These are phyloP conservation scores for Sebastes matsubarae DNA, from an alignment of 2,797 vertebrate genomes.

Conservation along the genomic window DNA sequence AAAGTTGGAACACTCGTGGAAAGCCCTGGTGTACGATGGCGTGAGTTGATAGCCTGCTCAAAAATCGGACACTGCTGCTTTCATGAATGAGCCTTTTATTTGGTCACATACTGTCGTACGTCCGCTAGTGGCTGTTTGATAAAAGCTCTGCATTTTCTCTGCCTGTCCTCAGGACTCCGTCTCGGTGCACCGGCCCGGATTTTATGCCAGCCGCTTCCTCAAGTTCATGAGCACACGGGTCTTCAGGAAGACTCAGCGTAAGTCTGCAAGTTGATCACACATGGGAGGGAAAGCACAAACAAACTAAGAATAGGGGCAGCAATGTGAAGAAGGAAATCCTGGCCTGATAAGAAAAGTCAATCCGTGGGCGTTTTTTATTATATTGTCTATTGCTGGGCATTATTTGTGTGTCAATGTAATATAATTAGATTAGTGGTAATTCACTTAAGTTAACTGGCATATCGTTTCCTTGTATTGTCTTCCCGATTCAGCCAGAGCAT, in stretches of 20 bases:
- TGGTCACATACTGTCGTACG: slow-evolving; percentile 17
- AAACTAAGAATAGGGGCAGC: not conserved
- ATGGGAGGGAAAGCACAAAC: not conserved
- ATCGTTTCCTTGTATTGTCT: slow-evolving; percentile 16
- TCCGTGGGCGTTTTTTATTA: not conserved
- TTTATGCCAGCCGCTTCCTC: slow-evolving; percentile 97
- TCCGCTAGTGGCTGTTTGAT: not conserved
- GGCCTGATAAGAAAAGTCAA: not conserved
- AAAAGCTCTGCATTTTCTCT: slow-evolving; percentile 20
- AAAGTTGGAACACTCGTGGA: slow-evolving; percentile 99
- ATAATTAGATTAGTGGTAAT: not conserved
- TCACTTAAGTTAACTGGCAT: not conserved
- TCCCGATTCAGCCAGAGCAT: not conserved
- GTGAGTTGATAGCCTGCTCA: slow-evolving; percentile 80
- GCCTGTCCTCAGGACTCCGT: slow-evolving; percentile 88
- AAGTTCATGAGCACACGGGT: slow-evolving; percentile 98
- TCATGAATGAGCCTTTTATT: slow-evolving; percentile 61
- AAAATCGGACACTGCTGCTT: slow-evolving; percentile 37
- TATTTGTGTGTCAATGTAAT: not conserved
- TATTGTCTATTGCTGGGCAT: not conserved
- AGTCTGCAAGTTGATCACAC: slow-evolving; percentile 62
- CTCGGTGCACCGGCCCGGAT: slow-evolving; percentile 95
- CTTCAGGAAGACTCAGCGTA: slow-evolving; percentile 96
- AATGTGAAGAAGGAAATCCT: slow-evolving; percentile 28
- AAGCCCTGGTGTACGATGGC: slow-evolving; percentile 97